These are phyloP conservation scores for Calameuta idolon DNA, from an alignment of 2,888 invertebrate genomes.

Conservation along the genomic window DNA sequence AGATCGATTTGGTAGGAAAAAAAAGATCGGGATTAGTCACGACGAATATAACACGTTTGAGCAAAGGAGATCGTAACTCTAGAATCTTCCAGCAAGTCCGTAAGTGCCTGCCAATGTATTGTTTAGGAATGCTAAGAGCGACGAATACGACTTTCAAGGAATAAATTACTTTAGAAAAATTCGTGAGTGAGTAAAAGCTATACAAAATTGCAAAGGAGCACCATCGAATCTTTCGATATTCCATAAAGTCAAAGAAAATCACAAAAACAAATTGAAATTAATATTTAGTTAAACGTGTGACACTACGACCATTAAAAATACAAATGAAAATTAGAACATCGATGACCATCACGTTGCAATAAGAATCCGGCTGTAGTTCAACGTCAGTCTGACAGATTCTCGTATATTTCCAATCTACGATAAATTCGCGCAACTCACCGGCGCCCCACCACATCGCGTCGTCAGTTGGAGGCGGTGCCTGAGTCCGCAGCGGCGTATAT, in stretches of 20 bases:
- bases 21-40: neutral
- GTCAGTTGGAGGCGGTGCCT: constrained; percentile 49
- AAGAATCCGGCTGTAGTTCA: neutral
- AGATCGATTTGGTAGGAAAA: neutral
- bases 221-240: neutral
- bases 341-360: neutral
- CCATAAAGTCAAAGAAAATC: neutral
- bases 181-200: neutral
- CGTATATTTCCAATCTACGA: constrained; percentile 13
- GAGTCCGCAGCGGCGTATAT: constrained; percentile 44
- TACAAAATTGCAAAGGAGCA: neutral
- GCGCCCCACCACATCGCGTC: constrained; percentile 25
- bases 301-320: neutral
- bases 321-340: neutral
- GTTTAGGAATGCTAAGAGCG: neutral
- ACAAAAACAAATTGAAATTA: neutral
- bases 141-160: neutral
- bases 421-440: constrained; percentile 18
- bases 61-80: neutral
- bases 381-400: neutral
- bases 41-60: neutral
- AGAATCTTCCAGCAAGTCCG: neutral
- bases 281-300: neutral
- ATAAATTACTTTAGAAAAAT: no score
- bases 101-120: neutral